Percentiles rank a stretch among this genome's conserved stretches.
Evolutionary conservation across 2,888 invertebrate species (phyloP).

Genomic region (Ceramica pisi): DNA sequence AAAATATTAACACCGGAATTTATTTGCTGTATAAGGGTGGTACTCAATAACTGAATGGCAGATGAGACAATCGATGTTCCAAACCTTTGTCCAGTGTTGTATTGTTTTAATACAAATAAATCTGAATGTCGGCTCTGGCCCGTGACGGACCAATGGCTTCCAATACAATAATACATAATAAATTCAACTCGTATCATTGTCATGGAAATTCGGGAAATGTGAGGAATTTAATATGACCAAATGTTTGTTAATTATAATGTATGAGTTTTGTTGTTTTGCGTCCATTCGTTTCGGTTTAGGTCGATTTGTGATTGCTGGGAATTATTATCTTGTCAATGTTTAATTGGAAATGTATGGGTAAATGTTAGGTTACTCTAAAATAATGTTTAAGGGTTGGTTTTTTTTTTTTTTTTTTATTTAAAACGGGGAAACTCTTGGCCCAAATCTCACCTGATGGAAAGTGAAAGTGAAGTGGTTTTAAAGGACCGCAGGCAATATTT

Average conservation of each 20-base stretch:
- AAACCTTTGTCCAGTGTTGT: conserved; percentile 61
- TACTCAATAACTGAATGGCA: conserved; percentile 51
- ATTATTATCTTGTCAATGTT: conserved; percentile 13
- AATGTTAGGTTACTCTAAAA: not conserved
- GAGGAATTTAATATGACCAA: conserved; percentile 57
- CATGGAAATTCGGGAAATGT: conserved; percentile 60
- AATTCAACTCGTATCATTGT: conserved; percentile 64
- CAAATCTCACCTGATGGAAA: no score
- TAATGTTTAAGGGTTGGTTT: not conserved
- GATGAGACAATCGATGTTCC: conserved; percentile 51
- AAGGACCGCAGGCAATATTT: not conserved
- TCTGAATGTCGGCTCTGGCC: conserved; percentile 44
- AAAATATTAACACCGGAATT: conserved; percentile 39
- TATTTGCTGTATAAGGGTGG: conserved; percentile 41
- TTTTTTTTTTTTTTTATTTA: no score
- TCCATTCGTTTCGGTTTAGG: conserved; percentile 15
- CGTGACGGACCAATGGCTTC: conserved; percentile 57
- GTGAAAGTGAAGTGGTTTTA: no score
- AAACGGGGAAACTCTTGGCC: no score
- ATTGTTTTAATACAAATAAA: conserved; percentile 68
- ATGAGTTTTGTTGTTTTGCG: conserved; percentile 26
- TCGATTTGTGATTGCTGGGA: not conserved
- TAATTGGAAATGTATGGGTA: conserved; percentile 15
- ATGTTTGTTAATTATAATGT: conserved; percentile 52
- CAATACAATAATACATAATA: conserved; percentile 63